Evolutionary conservation across 2,113 vertebrate species (phyloP).

Genomic region (Pachyramphus minor): DNA sequence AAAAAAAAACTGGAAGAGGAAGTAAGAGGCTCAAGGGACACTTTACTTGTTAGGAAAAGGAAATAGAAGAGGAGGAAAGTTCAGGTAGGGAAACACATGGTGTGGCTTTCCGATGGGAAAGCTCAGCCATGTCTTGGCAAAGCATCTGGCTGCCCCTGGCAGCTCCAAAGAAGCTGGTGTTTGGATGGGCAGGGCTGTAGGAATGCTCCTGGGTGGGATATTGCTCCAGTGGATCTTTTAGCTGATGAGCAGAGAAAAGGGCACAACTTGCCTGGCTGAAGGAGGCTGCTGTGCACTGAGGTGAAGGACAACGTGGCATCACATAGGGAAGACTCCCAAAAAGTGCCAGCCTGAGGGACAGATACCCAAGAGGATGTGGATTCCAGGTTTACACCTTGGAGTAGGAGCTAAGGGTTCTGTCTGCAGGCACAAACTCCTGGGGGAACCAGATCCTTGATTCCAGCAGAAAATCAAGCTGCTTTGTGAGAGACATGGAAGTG

Average conservation of each 20-base stretch:
- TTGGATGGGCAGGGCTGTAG: background rate
- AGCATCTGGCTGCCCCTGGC: background rate
- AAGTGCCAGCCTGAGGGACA: background rate
- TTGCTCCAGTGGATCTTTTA: background rate
- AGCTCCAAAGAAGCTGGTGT: background rate
- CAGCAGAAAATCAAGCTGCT: background rate
- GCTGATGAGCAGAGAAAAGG: background rate
- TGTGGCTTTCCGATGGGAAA: background rate
- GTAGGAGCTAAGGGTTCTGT: background rate
- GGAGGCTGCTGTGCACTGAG: background rate
- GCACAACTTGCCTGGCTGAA: background rate
- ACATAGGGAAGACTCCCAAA: background rate
- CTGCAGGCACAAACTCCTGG: background rate
- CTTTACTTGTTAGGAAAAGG: background rate
- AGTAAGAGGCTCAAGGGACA: background rate
- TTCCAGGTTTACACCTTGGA: background rate
- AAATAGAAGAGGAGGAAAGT: background rate
- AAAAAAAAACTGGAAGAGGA: background rate
- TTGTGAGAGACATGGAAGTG: background rate
- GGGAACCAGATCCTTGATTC: background rate
- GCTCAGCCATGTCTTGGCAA: background rate
- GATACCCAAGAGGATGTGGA: background rate
- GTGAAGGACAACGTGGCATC: rapidly evolving
- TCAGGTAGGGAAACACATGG: background rate
- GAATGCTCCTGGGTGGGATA: background rate